Evolutionary conservation across 2,797 vertebrate species (phyloP).

Genomic region (Botia almorhae): DNA sequence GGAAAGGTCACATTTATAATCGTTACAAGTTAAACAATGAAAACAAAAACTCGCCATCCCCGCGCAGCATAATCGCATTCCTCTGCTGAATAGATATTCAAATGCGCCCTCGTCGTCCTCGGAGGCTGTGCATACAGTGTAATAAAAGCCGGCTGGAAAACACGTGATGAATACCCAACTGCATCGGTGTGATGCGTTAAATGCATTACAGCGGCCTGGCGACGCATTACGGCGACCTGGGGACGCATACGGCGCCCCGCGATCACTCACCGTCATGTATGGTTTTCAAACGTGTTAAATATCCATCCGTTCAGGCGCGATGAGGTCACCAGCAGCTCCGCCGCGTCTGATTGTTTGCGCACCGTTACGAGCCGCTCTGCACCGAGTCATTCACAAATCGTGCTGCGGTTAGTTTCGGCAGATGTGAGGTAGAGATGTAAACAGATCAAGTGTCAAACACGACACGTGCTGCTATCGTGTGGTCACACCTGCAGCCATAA

Average conservation of each 20-base stretch:
- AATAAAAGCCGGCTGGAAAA: conserved; percentile 44
- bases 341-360: neutral
- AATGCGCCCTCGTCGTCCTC: conserved; percentile 41
- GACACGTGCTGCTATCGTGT: conserved; percentile 22
- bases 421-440: neutral
- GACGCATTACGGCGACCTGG: no score
- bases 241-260: conserved; percentile 28
- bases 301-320: conserved; percentile 36
- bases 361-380: neutral
- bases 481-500: conserved; percentile 1
- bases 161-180: conserved; percentile 47
- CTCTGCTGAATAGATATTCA: conserved; percentile 34
- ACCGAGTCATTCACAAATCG: conserved; percentile 29
- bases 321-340: neutral
- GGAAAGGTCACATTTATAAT: conserved; percentile 40
- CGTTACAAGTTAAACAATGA: conserved; percentile 25
- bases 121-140: conserved; percentile 31
- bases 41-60: conserved; percentile 34
- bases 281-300: conserved; percentile 41
- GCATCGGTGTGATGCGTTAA: conserved; percentile 39
- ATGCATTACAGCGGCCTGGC: conserved; percentile 44
- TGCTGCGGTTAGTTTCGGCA: neutral
- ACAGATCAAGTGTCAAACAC: conserved; percentile 1
- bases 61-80: neutral
- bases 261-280: conserved; percentile 38